These are phyloP conservation scores for Agrenia bidenticulata DNA, from an alignment of 2,888 invertebrate species.

Conservation along the genomic window DNA sequence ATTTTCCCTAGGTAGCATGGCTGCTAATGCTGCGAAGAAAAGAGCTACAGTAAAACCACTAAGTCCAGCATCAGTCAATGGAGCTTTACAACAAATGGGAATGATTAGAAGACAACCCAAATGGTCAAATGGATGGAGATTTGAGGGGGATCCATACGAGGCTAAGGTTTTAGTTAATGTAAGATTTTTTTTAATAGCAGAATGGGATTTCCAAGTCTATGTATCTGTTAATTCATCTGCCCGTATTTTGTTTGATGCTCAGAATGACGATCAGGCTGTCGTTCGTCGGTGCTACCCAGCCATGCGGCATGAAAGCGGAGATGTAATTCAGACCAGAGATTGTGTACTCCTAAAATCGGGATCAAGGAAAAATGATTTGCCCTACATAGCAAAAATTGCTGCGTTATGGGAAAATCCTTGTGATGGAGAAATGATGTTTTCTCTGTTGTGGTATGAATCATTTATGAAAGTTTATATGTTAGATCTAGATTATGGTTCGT, in stretches of 20 bases:
- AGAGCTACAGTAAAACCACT: conserved; percentile 51
- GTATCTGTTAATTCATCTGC: not conserved
- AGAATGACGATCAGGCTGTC: conserved; percentile 75
- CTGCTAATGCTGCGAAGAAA: conserved; percentile 48
- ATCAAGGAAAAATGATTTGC: conserved; percentile 77
- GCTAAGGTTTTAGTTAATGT: conserved; percentile 86
- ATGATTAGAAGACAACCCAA: conserved; percentile 58
- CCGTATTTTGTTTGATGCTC: conserved; percentile 53
- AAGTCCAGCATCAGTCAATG: conserved; percentile 48
- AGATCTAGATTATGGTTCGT: not conserved
- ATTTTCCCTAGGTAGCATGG: conserved; percentile 34
- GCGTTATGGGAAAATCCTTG: conserved; percentile 93
- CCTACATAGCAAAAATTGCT: conserved; percentile 92
- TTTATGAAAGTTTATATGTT: not conserved
- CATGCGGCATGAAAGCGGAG: conserved; percentile 87
- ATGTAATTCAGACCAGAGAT: conserved; percentile 81
- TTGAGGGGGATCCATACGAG: conserved; percentile 81
- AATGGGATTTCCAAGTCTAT: conserved; percentile 5
- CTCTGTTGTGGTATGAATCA: conserved; percentile 48
- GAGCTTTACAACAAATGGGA: conserved; percentile 40
- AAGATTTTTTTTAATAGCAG: conserved; percentile 56
- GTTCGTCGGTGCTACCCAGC: conserved; percentile 82
- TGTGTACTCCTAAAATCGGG: conserved; percentile 72
- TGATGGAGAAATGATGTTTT: conserved; percentile 67
- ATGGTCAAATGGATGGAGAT: conserved; percentile 91